Evolutionary conservation across 2,888 invertebrate genomes (phyloP), one percentile per base, ranked within the genome.

Genomic region (Nebria salina): DNA sequence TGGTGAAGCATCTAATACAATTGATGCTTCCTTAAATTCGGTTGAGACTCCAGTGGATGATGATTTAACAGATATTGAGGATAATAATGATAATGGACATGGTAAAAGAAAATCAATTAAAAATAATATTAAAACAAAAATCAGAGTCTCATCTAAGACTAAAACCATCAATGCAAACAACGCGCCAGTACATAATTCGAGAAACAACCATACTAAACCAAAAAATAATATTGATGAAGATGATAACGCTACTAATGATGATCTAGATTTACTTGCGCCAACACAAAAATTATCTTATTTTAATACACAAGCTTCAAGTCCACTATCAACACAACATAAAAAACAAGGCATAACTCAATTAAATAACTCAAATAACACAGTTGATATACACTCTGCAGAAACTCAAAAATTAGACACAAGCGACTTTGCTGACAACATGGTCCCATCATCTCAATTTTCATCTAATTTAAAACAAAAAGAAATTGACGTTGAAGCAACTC

Each of bases 361-460:
- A 74, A 72, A 15, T 13, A 78, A 72, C 11, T 54, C 73, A 2
- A 66, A n/a, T 0, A 76, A 79, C 82, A 83, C 82, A 76, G 72
- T 20, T 41, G 72, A 78, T 13, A 34, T 68, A 54, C 20, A 73
- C 2, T 54, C 6, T 54, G 54, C 54, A 54, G 11, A 54, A 54
- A 54, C 54, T 11, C 54, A 54, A 54, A 54, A 54, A 54, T 8
- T 54, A 54, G 13, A 54, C 54, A 8, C 7, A 11, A 11, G 11
- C 13, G 54, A 1, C 13, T 54, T 54, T 8, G 54, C 54, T 3
- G 54, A 54, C 8, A 8, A 54, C 7, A 54, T 54, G 54, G 7
- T 25, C 25, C 70, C 25, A 20, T 6, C 70, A 20, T 5, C 20
- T 1, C 70, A 25, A 34, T 13, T 20, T 26, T 70, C 5, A 11